These are phyloP conservation scores for Hemitrygon akajei DNA, from an alignment of 2,797 vertebrate species.

Conservation along the genomic window DNA sequence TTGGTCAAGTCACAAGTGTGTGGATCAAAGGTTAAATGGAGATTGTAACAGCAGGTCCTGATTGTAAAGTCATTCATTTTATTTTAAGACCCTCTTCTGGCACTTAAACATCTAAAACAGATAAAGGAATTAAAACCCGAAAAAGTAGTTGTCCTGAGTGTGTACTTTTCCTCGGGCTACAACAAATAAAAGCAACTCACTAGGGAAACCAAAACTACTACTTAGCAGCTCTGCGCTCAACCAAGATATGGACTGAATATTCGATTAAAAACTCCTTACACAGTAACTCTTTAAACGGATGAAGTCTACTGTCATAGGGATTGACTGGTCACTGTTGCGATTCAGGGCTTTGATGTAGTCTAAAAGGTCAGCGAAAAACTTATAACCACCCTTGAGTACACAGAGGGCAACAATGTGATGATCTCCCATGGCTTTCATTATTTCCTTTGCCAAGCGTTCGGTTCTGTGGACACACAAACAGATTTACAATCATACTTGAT, in stretches of 20 bases:
- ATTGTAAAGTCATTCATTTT: no score
- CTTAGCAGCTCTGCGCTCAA: neutral
- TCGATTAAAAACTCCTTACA: constrained; percentile 63
- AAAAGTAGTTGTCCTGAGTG: no score
- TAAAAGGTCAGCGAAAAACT: constrained; percentile 94
- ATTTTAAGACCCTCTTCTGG: no score
- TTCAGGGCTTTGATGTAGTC: constrained; percentile 98
- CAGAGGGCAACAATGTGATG: constrained; percentile 96
- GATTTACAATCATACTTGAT: neutral
- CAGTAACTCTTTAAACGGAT: constrained; percentile 98
- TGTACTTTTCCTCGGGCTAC: no score
- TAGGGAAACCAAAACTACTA: neutral
- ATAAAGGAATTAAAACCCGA: no score
- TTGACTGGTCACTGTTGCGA: constrained; percentile 92
- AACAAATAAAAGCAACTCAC: neutral
- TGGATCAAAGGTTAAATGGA: no score
- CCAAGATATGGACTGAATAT: neutral
- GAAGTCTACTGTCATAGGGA: constrained; percentile 98
- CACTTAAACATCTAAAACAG: no score
- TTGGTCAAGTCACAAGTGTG: no score
- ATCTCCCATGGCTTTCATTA: constrained; percentile 95
- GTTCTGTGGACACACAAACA: constrained; percentile 64
- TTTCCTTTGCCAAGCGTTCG: constrained; percentile 88
- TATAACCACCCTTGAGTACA: constrained; percentile 96
- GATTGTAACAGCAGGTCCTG: no score